Evolutionary conservation across 2,797 vertebrate genomes (phyloP).

Genomic region (Anas capensis): DNA sequence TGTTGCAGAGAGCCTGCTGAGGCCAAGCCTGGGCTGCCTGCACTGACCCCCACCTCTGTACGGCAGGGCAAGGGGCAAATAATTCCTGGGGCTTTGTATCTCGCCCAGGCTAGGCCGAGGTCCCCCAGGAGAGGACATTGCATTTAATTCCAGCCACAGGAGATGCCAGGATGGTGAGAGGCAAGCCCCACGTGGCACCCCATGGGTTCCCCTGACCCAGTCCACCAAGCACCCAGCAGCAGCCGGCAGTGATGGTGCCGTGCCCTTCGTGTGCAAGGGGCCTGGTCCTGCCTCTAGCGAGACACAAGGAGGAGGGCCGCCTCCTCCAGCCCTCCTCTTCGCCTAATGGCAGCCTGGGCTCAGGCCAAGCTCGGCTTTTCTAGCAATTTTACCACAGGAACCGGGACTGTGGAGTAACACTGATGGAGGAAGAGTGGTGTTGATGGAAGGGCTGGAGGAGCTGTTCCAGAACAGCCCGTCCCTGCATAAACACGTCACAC

Average conservation of each 20-base stretch:
- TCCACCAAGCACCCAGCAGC: no score
- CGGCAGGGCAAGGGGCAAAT: constrained; percentile 72
- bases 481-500: accelerated
- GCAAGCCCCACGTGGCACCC: no score
- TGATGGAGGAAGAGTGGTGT: accelerated
- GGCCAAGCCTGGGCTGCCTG: constrained; percentile 79
- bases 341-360: no score
- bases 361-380: not conserved
- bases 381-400: not conserved
- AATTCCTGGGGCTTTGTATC: constrained; percentile 55
- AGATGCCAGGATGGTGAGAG: not conserved
- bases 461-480: accelerated
- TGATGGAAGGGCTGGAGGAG: not conserved
- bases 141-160: constrained; percentile 18
- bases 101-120: not conserved
- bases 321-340: no score
- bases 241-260: no score
- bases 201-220: no score
- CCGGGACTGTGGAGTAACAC: not conserved
- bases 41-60: constrained; percentile 76
- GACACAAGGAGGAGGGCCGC: no score
- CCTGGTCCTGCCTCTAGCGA: no score
- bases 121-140: not conserved
- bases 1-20: constrained; percentile 32
- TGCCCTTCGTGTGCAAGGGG: no score